Percentiles rank a stretch among this genome's conserved stretches.
Evolutionary conservation across 1,140 invertebrate genomes (phyloP).

Genomic region (Leucophenga varia): DNA sequence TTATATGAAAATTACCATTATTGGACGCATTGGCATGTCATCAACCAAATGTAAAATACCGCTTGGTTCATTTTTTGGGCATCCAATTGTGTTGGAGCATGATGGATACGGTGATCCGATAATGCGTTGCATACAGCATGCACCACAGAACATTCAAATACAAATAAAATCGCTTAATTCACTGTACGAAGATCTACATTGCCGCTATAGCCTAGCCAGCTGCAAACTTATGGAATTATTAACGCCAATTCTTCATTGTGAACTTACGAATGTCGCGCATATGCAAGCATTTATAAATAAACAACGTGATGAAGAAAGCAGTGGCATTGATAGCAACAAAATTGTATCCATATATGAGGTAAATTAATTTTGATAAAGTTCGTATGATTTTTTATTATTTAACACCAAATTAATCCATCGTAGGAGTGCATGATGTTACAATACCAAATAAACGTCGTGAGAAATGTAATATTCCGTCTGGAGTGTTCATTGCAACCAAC

Average conservation of each 20-base stretch:
- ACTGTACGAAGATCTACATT: slow-evolving; percentile 75
- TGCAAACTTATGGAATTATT: slow-evolving; percentile 76
- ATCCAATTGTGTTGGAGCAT: slow-evolving; percentile 75
- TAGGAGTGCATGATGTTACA: slow-evolving; percentile 78
- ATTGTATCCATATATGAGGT: slow-evolving; percentile 79
- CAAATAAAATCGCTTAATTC: slow-evolving; percentile 54
- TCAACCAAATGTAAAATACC: slow-evolving; percentile 86
- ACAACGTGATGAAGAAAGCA: slow-evolving; percentile 63
- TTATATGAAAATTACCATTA: slow-evolving; percentile 86
- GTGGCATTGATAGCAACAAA: slow-evolving; percentile 63
- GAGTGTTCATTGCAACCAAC: slow-evolving; percentile 60
- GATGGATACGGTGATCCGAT: slow-evolving; percentile 63
- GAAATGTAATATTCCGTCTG: slow-evolving; percentile 70
- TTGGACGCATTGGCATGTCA: slow-evolving; percentile 87
- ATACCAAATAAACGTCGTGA: slow-evolving; percentile 76
- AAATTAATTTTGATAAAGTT: slow-evolving; percentile 1
- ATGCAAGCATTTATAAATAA: slow-evolving; percentile 78
- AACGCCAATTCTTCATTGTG: slow-evolving; percentile 72
- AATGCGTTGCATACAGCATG: slow-evolving; percentile 37
- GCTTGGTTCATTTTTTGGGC: slow-evolving; percentile 89
- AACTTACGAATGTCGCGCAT: slow-evolving; percentile 76
- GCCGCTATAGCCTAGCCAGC: slow-evolving; percentile 80
- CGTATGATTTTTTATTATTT: background rate
- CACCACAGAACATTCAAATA: slow-evolving; percentile 27
- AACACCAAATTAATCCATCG: background rate